Percentiles rank a stretch among this genome's conserved stretches.
These are phyloP conservation scores for Drosophila diplacantha DNA, from an alignment of 2,888 invertebrate genomes.

Conservation along the genomic window DNA sequence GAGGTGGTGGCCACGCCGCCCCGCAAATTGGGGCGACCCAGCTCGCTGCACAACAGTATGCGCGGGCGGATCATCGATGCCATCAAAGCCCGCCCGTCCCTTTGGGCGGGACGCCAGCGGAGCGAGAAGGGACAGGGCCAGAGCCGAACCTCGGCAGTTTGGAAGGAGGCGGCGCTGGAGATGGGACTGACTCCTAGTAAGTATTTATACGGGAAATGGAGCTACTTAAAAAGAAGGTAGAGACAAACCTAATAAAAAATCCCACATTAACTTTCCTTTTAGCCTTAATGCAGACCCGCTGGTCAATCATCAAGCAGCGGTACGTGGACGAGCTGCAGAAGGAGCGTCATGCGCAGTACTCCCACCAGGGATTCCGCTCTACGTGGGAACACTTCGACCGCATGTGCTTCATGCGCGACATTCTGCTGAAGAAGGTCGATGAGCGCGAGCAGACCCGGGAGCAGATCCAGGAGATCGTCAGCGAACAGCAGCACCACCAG, in stretches of 20 bases:
- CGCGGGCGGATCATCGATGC: slow-evolving; percentile 74
- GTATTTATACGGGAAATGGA: slow-evolving; percentile 27
- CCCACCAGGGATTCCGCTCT: slow-evolving; percentile 70
- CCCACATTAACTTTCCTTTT: not conserved
- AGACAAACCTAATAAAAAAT: not conserved
- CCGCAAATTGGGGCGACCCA: slow-evolving; percentile 73
- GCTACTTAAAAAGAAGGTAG: not conserved
- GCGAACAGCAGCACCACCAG: slow-evolving; percentile 73
- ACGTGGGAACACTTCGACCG: slow-evolving; percentile 76
- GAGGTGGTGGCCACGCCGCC: slow-evolving; percentile 68
- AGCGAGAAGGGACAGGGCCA: slow-evolving; percentile 72
- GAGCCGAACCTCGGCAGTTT: slow-evolving; percentile 74
- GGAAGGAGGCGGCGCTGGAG: slow-evolving; percentile 74
- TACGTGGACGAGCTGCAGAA: slow-evolving; percentile 75
- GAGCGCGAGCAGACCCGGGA: slow-evolving; percentile 75
- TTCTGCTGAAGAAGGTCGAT: slow-evolving; percentile 71
- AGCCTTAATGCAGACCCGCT: slow-evolving; percentile 75
- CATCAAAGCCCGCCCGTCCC: slow-evolving; percentile 71
- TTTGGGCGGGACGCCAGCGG: slow-evolving; percentile 73
- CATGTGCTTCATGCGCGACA: slow-evolving; percentile 74
- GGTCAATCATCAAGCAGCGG: slow-evolving; percentile 75
- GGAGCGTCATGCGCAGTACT: slow-evolving; percentile 71
- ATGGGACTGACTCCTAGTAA: slow-evolving; percentile 73
- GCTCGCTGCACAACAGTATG: slow-evolving; percentile 75
- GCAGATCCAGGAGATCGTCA: slow-evolving; percentile 75